Conservation (phyloP, 2,888 invertebrate species). For the Erannis defoliaria region DNA sequence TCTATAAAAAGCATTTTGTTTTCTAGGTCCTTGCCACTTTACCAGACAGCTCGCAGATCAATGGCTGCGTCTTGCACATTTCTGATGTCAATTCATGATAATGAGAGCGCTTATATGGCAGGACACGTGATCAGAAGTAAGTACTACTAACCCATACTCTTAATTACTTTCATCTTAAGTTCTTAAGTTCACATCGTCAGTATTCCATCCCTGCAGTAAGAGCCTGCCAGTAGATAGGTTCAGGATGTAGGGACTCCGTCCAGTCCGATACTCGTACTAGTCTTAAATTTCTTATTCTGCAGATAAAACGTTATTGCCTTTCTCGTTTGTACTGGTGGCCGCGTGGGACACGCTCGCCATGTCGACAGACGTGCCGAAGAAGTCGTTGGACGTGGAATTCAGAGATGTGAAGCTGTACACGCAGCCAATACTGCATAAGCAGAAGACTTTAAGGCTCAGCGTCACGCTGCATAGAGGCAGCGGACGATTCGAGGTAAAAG, state of each 20-base stretch:
- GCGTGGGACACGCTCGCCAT: slow-evolving; percentile 90
- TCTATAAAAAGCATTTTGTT: not conserved
- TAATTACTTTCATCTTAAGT: not conserved
- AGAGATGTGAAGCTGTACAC: slow-evolving; percentile 87
- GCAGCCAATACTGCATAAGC: slow-evolving; percentile 84
- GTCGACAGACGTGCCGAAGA: slow-evolving; percentile 80
- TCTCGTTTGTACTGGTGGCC: slow-evolving; percentile 89
- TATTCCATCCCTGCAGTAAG: too few species aligned
- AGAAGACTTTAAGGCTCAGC: slow-evolving; percentile 79
- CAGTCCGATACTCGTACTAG: too few species aligned
- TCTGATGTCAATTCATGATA: slow-evolving; percentile 45
- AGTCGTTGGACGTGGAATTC: slow-evolving; percentile 89
- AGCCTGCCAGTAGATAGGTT: too few species aligned
- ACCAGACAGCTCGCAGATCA: slow-evolving; percentile 4
- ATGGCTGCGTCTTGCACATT: slow-evolving; percentile 3
- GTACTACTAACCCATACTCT: not conserved
- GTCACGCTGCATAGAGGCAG: slow-evolving; percentile 86
- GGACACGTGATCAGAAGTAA: slow-evolving; percentile 6
- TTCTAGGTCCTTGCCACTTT: slow-evolving; percentile 4
- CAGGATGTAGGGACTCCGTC: too few species aligned
- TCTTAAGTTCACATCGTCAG: too few species aligned
- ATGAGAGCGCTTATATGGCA: not conserved
- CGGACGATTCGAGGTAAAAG: slow-evolving; percentile 83
- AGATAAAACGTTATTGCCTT: slow-evolving; percentile 84
- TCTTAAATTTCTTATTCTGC: not conserved